These are phyloP conservation scores for Craterocephalus amniculus DNA, from an alignment of 2,797 vertebrate species.

Conservation along the genomic window DNA sequence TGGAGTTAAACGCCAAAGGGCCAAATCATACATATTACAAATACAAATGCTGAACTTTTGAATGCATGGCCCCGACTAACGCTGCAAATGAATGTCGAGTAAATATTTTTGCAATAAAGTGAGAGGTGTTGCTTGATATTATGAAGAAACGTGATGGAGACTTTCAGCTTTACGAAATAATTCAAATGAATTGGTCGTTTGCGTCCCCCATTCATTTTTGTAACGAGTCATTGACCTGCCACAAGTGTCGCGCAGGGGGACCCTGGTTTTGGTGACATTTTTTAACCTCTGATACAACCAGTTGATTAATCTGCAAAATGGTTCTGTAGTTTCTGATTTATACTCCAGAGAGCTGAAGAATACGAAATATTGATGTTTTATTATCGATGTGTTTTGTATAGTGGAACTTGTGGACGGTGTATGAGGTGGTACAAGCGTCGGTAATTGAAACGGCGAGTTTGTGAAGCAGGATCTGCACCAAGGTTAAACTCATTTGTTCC, in stretches of 20 bases:
- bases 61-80: conserved; percentile 65
- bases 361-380: conserved; percentile 42
- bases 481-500: conserved; percentile 75
- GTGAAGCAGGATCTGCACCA: conserved; percentile 46
- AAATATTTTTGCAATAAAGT: conserved; percentile 23
- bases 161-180: conserved; percentile 39
- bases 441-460: conserved; percentile 24
- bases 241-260: conserved; percentile 21
- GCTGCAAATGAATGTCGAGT: conserved; percentile 59
- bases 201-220: conserved; percentile 24
- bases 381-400: conserved; percentile 44
- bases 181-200: conserved; percentile 22
- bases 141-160: conserved; percentile 50
- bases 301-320: conserved; percentile 23
- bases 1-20: conserved; percentile 25
- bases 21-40: conserved; percentile 35
- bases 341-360: conserved; percentile 29
- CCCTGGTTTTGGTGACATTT: conserved; percentile 19
- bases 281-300: conserved; percentile 4
- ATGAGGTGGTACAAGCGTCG: conserved; percentile 38
- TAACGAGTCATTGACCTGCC: conserved; percentile 15
- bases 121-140: conserved; percentile 43
- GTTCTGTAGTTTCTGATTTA: conserved; percentile 47
- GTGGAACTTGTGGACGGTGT: conserved; percentile 47
- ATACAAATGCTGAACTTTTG: conserved; percentile 55